phyloP scores from a whole-genome alignment of 2,888 invertebrate species.

The Encarsia formosa region DNA sequence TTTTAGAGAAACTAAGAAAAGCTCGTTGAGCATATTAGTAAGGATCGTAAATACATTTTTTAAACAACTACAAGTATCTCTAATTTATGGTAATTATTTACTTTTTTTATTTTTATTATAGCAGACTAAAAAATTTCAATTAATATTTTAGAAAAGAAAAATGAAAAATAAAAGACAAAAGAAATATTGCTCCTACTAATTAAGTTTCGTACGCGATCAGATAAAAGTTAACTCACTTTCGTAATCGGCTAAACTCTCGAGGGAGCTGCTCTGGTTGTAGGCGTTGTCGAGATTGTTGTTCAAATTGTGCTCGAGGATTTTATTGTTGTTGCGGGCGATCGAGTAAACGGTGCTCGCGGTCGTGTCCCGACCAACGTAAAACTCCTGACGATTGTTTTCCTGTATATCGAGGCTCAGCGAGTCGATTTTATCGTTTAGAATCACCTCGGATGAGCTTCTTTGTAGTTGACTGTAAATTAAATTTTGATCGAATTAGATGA shows the following conservation, averaged over 20 bases:
- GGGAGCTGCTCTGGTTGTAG: slow-evolving; percentile 51
- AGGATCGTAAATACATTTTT: no score
- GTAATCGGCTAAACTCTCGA: slow-evolving; percentile 56
- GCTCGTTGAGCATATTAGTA: no score
- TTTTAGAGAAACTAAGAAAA: no score
- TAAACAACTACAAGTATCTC: no score
- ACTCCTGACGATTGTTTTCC: slow-evolving; percentile 35
- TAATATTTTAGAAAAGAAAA: no score
- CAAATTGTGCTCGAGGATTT: slow-evolving; percentile 31
- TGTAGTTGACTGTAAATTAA: slow-evolving; percentile 37
- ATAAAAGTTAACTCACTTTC: slow-evolving; percentile 54
- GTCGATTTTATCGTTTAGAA: slow-evolving; percentile 18
- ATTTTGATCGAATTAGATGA: not conserved
- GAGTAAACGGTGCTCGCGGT: slow-evolving; percentile 44
- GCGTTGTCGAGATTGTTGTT: slow-evolving; percentile 42
- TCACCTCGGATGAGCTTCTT: slow-evolving; percentile 38
- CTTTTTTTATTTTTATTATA: no score
- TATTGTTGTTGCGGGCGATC: slow-evolving; percentile 37
- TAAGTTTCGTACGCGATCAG: no score
- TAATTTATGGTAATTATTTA: no score
- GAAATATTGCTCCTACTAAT: no score
- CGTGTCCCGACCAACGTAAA: slow-evolving; percentile 42
- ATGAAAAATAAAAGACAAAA: no score
- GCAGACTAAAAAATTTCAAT: no score
- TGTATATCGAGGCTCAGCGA: slow-evolving; percentile 23